phyloP scores from a whole-genome alignment of 1,140 invertebrate genomes.

The Melanaphis sacchari region DNA sequence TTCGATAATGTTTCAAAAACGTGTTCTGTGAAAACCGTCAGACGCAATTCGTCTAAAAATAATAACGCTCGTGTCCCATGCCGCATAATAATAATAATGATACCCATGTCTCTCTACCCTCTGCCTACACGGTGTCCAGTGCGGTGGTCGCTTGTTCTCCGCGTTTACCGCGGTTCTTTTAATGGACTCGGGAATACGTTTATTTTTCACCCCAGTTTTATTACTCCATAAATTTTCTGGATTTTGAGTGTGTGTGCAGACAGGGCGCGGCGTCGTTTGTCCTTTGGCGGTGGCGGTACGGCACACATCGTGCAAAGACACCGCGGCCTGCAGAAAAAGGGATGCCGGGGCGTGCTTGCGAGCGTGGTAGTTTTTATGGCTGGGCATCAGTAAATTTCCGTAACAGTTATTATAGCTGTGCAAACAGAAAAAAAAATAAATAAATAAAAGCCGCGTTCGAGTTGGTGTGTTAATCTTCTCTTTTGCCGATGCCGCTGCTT shows the following conservation, averaged over 20 bases:
- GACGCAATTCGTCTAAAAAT: neutral
- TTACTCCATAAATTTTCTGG: neutral
- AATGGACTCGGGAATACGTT: neutral
- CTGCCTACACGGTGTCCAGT: neutral
- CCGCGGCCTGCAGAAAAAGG: neutral
- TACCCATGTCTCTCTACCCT: neutral
- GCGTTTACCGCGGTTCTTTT: neutral
- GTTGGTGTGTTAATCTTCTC: neutral
- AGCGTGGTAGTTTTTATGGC: neutral
- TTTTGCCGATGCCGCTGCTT: neutral
- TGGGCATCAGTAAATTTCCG: neutral
- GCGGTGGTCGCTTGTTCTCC: neutral
- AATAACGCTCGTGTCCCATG: neutral
- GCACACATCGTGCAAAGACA: neutral
- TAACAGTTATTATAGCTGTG: neutral
- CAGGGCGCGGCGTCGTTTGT: neutral
- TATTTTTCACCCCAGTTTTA: slow-evolving; percentile 13
- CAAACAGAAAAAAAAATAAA: neutral
- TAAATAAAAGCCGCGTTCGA: neutral
- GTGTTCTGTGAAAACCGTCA: neutral
- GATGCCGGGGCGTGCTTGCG: no score
- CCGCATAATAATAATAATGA: neutral
- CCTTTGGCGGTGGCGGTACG: neutral
- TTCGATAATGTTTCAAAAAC: slow-evolving; percentile 4
- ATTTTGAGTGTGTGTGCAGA: neutral